phyloP scores from a whole-genome alignment of 2,797 vertebrate genomes.

The Lagodon rhomboides region DNA sequence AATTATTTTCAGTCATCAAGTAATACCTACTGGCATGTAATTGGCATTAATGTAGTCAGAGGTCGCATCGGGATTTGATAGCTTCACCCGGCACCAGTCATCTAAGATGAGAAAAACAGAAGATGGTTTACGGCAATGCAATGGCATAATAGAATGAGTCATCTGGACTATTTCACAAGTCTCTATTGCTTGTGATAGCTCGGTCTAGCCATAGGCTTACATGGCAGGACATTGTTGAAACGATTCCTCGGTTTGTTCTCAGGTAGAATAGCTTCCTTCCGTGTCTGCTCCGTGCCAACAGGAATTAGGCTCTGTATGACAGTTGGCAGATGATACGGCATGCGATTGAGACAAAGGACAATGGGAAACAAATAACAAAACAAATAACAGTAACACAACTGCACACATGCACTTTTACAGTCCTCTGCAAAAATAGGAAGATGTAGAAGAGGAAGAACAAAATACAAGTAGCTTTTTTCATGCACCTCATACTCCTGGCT shows the following conservation, averaged over 20 bases:
- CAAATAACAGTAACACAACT: neutral
- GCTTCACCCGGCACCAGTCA: conserved; percentile 87
- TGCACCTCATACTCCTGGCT: conserved; percentile 88
- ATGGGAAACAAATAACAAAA: neutral
- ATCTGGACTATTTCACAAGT: neutral
- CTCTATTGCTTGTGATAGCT: too few relatives aligned
- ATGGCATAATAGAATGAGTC: neutral
- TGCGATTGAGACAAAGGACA: neutral
- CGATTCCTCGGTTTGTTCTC: conserved; percentile 89
- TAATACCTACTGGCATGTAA: conserved; percentile 87
- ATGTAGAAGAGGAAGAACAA: neutral
- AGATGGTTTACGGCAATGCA: neutral
- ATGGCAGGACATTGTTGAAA: conserved; percentile 89
- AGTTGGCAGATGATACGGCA: neutral
- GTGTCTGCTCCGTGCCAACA: conserved; percentile 78
- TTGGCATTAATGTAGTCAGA: conserved; percentile 92
- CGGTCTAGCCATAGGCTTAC: conserved; percentile 76
- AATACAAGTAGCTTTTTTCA: neutral
- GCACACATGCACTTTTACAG: neutral
- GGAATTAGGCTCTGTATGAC: conserved; percentile 75
- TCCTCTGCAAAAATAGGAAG: neutral
- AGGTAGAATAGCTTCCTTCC: conserved; percentile 62
- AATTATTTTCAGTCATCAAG: neutral
- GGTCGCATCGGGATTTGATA: conserved; percentile 53
- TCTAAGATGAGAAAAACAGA: conserved; percentile 73